phyloP scores from a whole-genome alignment of 2,888 invertebrate genomes.

The Drosophila parthenogenetica region DNA sequence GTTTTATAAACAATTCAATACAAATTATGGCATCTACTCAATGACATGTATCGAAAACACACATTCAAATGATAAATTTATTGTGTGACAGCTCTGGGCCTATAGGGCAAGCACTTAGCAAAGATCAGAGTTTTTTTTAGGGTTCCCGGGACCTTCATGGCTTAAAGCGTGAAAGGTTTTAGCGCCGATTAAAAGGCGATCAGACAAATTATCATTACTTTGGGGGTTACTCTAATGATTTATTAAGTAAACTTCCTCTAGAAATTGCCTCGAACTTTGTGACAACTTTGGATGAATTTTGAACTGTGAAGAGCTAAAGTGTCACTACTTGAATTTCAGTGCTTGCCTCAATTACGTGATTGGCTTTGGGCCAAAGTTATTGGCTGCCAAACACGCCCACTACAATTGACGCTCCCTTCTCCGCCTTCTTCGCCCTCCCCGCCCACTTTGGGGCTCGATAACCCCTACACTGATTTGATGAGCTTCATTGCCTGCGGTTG shows the following conservation, averaged over 20 bases:
- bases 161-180: constrained; percentile 51
- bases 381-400: constrained; percentile 43
- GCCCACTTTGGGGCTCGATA: neutral
- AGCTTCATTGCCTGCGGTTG: constrained; percentile 50
- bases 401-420: constrained; percentile 15
- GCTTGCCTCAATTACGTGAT: constrained; percentile 32
- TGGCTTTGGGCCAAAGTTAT: constrained; percentile 43
- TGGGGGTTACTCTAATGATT: constrained; percentile 14
- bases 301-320: constrained; percentile 42
- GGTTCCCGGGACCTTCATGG: constrained; percentile 42
- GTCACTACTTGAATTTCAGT: constrained; percentile 39
- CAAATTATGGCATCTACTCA: constrained; percentile 18
- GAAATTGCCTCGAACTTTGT: constrained; percentile 40
- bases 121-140: constrained; percentile 23
- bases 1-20: constrained; percentile 15
- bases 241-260: constrained; percentile 29
- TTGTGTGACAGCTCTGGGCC: constrained; percentile 22
- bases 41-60: constrained; percentile 30
- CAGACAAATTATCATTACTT: constrained; percentile 13
- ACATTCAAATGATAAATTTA: constrained; percentile 16
- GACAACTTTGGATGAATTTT: constrained; percentile 31
- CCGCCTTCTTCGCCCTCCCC: neutral
- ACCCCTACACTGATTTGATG: constrained; percentile 38
- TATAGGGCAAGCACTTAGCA: constrained; percentile 21
- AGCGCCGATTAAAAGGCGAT: constrained; percentile 31